Conservation (phyloP, 2,797 vertebrate genomes). For the Petrocephalus schoutedeni region DNA sequence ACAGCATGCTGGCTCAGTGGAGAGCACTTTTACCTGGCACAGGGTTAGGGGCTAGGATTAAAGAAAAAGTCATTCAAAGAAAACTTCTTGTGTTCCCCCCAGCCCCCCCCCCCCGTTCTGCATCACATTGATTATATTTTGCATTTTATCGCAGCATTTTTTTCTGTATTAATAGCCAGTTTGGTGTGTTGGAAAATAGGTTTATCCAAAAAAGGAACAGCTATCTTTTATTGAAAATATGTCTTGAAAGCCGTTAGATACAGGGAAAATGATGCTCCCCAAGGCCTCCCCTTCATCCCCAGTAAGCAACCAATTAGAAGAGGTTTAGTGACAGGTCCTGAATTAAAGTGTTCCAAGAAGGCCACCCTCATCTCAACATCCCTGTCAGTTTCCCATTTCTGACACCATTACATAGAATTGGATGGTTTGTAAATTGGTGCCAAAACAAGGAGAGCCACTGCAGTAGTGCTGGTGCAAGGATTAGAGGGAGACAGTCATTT, state of each 20-base stretch:
- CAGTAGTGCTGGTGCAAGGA: conserved; percentile 61
- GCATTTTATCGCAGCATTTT: not conserved
- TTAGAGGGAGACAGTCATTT: conserved; percentile 57
- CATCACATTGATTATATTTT: not conserved
- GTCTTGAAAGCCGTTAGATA: conserved; percentile 41
- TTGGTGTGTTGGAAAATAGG: not conserved
- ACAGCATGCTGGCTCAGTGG: not conserved
- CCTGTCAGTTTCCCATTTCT: conserved; percentile 64
- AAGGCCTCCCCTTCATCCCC: conserved; percentile 49
- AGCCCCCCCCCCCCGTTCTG: not conserved
- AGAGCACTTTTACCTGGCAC: too few species aligned
- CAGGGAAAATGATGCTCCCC: conserved; percentile 41
- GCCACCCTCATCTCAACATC: conserved; percentile 62
- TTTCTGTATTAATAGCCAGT: not conserved
- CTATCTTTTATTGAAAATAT: conserved; percentile 32
- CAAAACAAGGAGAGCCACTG: conserved; percentile 68
- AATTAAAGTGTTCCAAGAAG: conserved; percentile 51
- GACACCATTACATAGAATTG: conserved; percentile 61
- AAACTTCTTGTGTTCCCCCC: not conserved
- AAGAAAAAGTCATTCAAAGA: not conserved
- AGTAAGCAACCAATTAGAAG: conserved; percentile 73
- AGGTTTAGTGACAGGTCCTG: conserved; percentile 63
- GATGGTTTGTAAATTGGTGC: conserved; percentile 63
- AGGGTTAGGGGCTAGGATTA: not conserved
- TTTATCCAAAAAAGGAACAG: not conserved